Percentiles rank a stretch among this genome's conserved stretches.
Evolutionary conservation across 2,888 invertebrate genomes (phyloP).

Genomic region (Drosophila melanocephala): DNA sequence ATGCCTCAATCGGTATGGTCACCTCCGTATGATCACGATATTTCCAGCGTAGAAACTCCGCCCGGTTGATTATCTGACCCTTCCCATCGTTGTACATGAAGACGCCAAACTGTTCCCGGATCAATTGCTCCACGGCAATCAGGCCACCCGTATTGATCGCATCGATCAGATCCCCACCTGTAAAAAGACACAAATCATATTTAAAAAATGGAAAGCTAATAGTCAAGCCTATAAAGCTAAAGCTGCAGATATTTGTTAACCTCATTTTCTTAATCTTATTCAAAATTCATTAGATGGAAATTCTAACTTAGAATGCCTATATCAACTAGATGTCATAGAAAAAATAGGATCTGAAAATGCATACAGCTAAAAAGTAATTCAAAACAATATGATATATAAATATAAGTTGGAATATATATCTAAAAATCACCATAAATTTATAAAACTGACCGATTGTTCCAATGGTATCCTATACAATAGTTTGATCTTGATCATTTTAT

Average conservation of each 20-base stretch:
- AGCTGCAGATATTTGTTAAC: not conserved
- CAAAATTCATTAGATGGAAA: not conserved
- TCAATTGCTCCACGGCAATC: conserved; percentile 92
- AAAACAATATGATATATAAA: not conserved
- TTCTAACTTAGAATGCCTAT: not conserved
- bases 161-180: conserved; percentile 94
- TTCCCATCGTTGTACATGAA: conserved; percentile 95
- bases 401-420: not conserved
- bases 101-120: conserved; percentile 93
- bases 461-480: no score
- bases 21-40: conserved; percentile 94
- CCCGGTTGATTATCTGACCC: conserved; percentile 93
- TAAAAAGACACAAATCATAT: not conserved
- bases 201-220: not conserved
- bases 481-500: no score
- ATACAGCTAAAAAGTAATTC: not conserved
- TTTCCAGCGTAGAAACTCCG: conserved; percentile 96
- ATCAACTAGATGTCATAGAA: not conserved
- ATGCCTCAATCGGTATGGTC: conserved; percentile 94
- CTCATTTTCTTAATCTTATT: not conserved
- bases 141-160: conserved; percentile 94
- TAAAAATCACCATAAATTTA: not conserved
- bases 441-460: no score
- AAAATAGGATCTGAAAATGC: not conserved
- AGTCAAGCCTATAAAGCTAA: not conserved